These are phyloP conservation scores for Hippoglossus hippoglossus DNA, from an alignment of 2,797 vertebrate genomes.

Conservation along the genomic window DNA sequence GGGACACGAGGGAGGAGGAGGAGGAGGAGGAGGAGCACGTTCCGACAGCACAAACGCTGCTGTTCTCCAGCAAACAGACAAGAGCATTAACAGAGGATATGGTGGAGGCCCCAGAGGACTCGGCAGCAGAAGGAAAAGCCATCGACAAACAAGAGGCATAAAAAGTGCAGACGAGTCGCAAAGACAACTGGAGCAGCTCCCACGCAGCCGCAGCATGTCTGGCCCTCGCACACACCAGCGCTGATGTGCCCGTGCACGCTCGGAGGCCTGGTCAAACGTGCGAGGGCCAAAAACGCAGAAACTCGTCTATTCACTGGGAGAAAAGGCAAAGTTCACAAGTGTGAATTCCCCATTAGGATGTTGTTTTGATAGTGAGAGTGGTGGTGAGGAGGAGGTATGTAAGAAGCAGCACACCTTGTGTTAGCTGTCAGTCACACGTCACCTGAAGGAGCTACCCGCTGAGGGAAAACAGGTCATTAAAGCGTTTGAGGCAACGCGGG, in stretches of 20 bases:
- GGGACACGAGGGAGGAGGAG: constrained; percentile 34
- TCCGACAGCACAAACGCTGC: constrained; percentile 54
- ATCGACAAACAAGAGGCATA: constrained; percentile 65
- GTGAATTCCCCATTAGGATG: constrained; percentile 5
- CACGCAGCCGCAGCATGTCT: constrained; percentile 47
- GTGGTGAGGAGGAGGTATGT: constrained; percentile 27
- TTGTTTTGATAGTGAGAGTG: constrained; percentile 9
- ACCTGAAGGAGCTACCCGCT: too few species aligned
- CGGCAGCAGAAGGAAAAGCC: constrained; percentile 77
- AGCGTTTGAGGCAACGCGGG: constrained; percentile 38
- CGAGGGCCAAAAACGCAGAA: constrained; percentile 43
- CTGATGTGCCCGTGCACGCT: constrained; percentile 60
- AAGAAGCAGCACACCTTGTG: background rate
- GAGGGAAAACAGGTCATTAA: constrained; percentile 17
- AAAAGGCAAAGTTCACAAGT: constrained; percentile 8
- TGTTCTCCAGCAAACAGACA: constrained; percentile 58
- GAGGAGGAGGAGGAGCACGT: constrained; percentile 14
- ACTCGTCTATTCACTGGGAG: constrained; percentile 27
- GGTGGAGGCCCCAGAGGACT: constrained; percentile 58
- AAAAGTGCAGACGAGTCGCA: constrained; percentile 67
- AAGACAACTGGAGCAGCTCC: constrained; percentile 56
- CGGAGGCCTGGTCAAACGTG: constrained; percentile 5
- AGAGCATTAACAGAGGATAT: constrained; percentile 61
- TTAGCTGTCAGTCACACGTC: too few species aligned
- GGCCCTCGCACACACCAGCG: constrained; percentile 28